Conservation (phyloP, 2,888 invertebrate species). For the Auanema freiburgensis region DNA sequence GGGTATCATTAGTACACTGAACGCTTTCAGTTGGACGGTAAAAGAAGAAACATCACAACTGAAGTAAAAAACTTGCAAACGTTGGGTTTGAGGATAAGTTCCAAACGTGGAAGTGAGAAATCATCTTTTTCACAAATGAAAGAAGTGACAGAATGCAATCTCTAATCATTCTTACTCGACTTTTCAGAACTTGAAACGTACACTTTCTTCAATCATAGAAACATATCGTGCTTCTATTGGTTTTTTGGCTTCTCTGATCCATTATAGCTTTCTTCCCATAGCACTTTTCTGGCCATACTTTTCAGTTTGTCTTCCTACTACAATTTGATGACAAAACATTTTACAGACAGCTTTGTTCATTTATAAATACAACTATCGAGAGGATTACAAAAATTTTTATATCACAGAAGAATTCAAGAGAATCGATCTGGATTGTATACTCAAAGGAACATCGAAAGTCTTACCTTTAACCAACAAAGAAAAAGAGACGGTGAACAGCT, state of each 20-base stretch:
- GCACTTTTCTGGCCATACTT: conserved; percentile 18
- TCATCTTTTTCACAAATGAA: background rate
- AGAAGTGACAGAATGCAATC: too few species aligned
- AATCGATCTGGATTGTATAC: conserved; percentile 47
- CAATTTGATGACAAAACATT: conserved; percentile 2
- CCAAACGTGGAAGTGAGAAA: background rate
- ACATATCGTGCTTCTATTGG: conserved; percentile 1
- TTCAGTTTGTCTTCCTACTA: conserved; percentile 5
- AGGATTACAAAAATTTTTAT: conserved; percentile 46
- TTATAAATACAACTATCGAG: conserved; percentile 39
- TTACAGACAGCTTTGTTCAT: conserved; percentile 35
- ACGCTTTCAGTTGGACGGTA: background rate
- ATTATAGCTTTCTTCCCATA: conserved; percentile 13
- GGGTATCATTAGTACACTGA: too few species aligned
- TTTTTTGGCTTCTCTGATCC: background rate
- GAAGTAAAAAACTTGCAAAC: conserved; percentile 19
- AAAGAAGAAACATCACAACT: conserved; percentile 12
- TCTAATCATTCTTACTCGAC: too few species aligned
- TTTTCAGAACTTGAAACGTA: conserved; percentile 14
- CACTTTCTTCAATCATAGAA: conserved; percentile 6
- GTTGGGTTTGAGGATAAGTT: background rate
- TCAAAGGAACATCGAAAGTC: conserved; percentile 31
- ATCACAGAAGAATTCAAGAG: conserved; percentile 44
- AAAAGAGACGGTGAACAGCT: conserved; percentile 23
- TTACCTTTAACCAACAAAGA: conserved; percentile 47